Conservation (phyloP, 2,797 vertebrate species). For the Silurus aristotelis region DNA sequence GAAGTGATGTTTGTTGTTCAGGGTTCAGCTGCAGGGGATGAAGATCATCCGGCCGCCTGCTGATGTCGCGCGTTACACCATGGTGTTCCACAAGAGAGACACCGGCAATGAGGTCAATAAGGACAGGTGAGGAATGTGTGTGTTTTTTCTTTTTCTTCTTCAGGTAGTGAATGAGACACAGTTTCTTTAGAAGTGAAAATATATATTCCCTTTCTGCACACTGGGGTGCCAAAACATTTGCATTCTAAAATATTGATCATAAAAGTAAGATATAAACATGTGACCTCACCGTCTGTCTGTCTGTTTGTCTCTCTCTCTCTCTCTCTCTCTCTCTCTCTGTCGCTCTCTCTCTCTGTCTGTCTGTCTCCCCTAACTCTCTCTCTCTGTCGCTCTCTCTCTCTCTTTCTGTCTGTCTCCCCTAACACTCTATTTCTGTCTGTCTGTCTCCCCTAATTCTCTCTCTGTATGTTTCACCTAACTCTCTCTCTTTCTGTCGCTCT, state of each 20-base stretch:
- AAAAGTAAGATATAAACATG: no score
- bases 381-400: no score
- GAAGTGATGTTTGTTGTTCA: constrained; percentile 55
- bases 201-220: no score
- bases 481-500: no score
- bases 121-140: constrained; percentile 76
- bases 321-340: no score
- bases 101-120: constrained; percentile 86
- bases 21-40: constrained; percentile 89
- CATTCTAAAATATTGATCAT: neutral
- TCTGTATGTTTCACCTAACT: rapidly evolving
- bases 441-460: no score
- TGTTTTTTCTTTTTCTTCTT: neutral
- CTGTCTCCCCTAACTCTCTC: no score
- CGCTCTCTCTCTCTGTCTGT: no score
- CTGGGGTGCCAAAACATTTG: neutral
- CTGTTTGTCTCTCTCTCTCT: no score
- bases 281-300: no score
- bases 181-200: neutral
- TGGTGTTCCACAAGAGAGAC: constrained; percentile 95
- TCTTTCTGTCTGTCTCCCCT: no score
- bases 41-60: constrained; percentile 81
- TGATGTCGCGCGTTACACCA: constrained; percentile 88
- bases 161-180: neutral
- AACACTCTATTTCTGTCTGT: no score